These are phyloP conservation scores for Bimastos eiseni DNA, from an alignment of 2,888 invertebrate species.

Conservation along the genomic window DNA sequence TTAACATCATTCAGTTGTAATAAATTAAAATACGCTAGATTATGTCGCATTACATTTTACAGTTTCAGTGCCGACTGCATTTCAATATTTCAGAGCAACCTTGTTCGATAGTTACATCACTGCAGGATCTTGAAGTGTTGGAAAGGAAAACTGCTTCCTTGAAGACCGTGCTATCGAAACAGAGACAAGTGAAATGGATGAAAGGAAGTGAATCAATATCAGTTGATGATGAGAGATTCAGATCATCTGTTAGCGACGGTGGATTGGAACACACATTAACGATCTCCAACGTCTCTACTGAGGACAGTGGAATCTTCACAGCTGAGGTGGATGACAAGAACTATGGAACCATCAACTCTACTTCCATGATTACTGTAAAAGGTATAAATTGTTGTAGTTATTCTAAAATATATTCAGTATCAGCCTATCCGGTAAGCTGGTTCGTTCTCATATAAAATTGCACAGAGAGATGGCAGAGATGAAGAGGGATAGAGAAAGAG, in stretches of 20 bases:
- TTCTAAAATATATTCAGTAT: too few relatives aligned
- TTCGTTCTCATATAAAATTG: too few relatives aligned
- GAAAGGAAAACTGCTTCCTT: slow-evolving; percentile 49
- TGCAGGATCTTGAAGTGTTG: slow-evolving; percentile 46
- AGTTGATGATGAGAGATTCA: slow-evolving; percentile 55
- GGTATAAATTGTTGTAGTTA: too few relatives aligned
- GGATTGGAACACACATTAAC: slow-evolving; percentile 61
- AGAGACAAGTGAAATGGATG: slow-evolving; percentile 78
- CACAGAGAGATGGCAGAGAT: too few relatives aligned
- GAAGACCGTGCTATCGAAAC: slow-evolving; percentile 78
- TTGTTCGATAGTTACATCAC: neutral
- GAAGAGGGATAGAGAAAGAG: too few relatives aligned
- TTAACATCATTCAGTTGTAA: too few relatives aligned
- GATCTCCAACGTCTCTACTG: slow-evolving; percentile 49
- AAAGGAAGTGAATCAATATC: slow-evolving; percentile 31
- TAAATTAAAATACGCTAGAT: too few relatives aligned
- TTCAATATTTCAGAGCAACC: neutral
- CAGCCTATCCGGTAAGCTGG: too few relatives aligned
- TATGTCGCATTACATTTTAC: neutral
- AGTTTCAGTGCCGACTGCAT: neutral
- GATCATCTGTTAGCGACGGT: slow-evolving; percentile 56
- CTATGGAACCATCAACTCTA: neutral
- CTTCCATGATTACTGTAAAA: neutral
- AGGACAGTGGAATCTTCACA: slow-evolving; percentile 53
- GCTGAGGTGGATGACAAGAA: slow-evolving; percentile 39